Evolutionary conservation across 1,140 invertebrate species (phyloP), one percentile per base, ranked within the genome.

Genomic region (Heliconius nattereri): DNA sequence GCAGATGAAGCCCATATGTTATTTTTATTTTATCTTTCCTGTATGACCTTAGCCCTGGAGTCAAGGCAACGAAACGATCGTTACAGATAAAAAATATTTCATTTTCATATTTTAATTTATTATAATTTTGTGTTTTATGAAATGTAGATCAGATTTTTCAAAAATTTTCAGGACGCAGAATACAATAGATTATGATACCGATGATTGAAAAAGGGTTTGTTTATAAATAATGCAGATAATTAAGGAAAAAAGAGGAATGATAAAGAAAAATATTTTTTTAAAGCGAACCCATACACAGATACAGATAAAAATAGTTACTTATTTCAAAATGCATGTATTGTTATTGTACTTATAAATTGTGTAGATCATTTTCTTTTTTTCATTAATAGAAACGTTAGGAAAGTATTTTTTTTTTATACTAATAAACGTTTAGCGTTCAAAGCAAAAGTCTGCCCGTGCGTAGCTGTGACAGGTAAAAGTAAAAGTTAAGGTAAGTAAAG

Each of bases 401-500:
- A 66, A 29, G 11, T 66, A 66, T 5, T 5, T 5, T 66, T n/a
- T 66, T 66, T 66, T 11, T 66, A 66, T 26, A 29, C 23, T 66
- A 29, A 66, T 66, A 37, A 7, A 71, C 19, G 13, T 71, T 37
- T 71, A 71, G 70, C 32, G 6, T 37, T 71, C 11, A 26, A 71
- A 37, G 70, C 19, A 57, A 26, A 3, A 16, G 60, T 66, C 60
- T 66, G 26, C 29, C 60, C 60, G 60, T 66, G 60, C 26, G 26
- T 66, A 66, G 60, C 26, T 66, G 13, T 66, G 13, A 70, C 23
- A 32, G 26, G 16, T 66, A 19, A 74, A 20, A 16, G 71, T 73
- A 19, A 32, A 57, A 60, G 45, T 49, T 60, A 66, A 66, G 57
- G 23, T 40, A 57, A 60, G 54, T 49, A 60, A 66, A 66, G 57